Evolutionary conservation across 2,797 vertebrate genomes (phyloP).

Genomic region (Steatocranus sp.): DNA sequence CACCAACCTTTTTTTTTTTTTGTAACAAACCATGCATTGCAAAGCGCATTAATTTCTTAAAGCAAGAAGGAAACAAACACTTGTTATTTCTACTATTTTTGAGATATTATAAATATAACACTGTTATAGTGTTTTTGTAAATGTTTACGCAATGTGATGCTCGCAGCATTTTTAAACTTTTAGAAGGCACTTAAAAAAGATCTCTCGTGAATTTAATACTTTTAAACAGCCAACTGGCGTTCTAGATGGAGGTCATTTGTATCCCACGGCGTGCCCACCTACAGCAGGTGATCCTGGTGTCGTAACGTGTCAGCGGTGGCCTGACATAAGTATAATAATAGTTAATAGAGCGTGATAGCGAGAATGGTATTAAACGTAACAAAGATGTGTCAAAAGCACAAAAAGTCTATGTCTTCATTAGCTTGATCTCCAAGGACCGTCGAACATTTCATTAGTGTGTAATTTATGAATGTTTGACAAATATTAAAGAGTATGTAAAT

Average conservation of each 20-base stretch:
- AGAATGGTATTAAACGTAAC: constrained; percentile 91
- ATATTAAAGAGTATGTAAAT: constrained; percentile 99
- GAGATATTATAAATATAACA: not conserved
- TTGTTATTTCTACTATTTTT: not conserved
- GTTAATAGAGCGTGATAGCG: constrained; percentile 91
- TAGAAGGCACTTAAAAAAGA: not conserved
- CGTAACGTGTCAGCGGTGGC: constrained; percentile 87
- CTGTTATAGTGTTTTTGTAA: not conserved
- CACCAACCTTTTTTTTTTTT: not conserved
- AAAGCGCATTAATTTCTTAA: not conserved
- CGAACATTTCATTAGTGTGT: constrained; percentile 99
- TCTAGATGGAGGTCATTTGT: constrained; percentile 70
- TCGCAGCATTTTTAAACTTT: not conserved
- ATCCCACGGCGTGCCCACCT: constrained; percentile 74
- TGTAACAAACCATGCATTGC: not conserved
- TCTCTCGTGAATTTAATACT: constrained; percentile 17
- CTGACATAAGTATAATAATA: constrained; percentile 88
- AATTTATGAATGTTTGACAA: constrained; percentile 99
- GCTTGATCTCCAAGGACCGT: constrained; percentile 91
- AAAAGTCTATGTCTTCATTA: constrained; percentile 95
- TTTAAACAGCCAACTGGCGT: constrained; percentile 43
- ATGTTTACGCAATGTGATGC: not conserved
- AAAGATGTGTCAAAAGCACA: constrained; percentile 81
- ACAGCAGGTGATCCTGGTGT: constrained; percentile 88
- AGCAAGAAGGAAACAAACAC: not conserved